Conservation (phyloP, 2,888 invertebrate species). For the Coenonympha arcania region DNA sequence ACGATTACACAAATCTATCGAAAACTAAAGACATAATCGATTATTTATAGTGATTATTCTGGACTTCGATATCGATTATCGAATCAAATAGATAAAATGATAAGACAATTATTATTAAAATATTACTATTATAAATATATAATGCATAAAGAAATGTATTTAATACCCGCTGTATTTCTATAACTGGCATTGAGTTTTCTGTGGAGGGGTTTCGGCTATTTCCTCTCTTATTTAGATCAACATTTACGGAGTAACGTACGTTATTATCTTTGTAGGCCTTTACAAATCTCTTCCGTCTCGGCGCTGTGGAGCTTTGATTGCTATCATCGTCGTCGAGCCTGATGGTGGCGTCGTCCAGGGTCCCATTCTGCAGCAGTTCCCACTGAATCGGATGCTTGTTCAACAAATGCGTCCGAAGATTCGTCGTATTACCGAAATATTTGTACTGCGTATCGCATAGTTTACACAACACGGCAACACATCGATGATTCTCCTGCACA, state of each 20-base stretch:
- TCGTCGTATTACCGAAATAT: conserved; percentile 67
- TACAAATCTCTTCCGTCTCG: conserved; percentile 45
- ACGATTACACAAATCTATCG: too few species aligned
- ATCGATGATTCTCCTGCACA: conserved; percentile 50
- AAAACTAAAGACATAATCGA: too few species aligned
- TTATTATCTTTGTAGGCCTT: conserved; percentile 49
- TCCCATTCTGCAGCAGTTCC: conserved; percentile 58
- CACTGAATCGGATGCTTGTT: conserved; percentile 67
- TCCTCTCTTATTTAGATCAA: conserved; percentile 42
- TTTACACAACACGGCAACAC: conserved; percentile 62
- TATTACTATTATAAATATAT: too few species aligned
- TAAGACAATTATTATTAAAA: neutral
- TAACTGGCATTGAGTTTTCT: conserved; percentile 46
- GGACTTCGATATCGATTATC: neutral
- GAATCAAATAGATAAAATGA: too few species aligned
- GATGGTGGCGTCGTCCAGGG: conserved; percentile 46
- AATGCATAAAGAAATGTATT: conserved; percentile 42
- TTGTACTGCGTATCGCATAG: conserved; percentile 65
- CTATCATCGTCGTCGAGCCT: conserved; percentile 42
- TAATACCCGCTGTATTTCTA: conserved; percentile 62
- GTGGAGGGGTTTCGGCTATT: conserved; percentile 34
- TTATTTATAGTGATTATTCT: neutral
- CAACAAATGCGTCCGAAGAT: conserved; percentile 57
- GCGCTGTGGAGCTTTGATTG: conserved; percentile 30
- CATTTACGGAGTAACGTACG: conserved; percentile 61